Evolutionary conservation across 1,140 invertebrate genomes (phyloP).

Genomic region (Diprion similis): DNA sequence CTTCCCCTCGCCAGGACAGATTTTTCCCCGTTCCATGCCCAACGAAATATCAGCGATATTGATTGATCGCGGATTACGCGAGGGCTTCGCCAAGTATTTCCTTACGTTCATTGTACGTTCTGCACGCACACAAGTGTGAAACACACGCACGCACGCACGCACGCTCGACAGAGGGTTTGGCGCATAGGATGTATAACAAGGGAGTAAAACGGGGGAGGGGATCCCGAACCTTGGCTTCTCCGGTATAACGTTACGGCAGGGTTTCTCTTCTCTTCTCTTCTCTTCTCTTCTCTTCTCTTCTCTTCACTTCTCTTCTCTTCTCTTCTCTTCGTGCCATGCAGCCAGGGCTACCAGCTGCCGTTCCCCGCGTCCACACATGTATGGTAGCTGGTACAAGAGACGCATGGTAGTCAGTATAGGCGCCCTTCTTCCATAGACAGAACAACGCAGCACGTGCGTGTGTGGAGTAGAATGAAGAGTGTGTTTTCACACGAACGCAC

Average conservation of each 20-base stretch:
- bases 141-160: no score
- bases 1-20: neutral
- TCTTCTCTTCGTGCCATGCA: no score
- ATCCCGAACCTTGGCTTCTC: constrained; percentile 4
- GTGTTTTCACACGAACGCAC: neutral
- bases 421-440: no score
- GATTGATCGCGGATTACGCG: neutral
- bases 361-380: neutral
- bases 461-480: neutral
- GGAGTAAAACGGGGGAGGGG: neutral
- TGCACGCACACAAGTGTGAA: no score
- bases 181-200: neutral
- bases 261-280: neutral
- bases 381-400: no score
- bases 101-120: neutral
- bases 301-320: no score
- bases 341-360: neutral
- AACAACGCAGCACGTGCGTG: neutral
- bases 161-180: no score
- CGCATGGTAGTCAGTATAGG: no score
- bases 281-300: no score
- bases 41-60: neutral
- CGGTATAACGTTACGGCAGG: neutral
- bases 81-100: neutral
- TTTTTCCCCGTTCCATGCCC: neutral